Evolutionary conservation across 2,113 vertebrate species (phyloP), one percentile per base, ranked within the genome.

Genomic region (Fukomys damarensis): DNA sequence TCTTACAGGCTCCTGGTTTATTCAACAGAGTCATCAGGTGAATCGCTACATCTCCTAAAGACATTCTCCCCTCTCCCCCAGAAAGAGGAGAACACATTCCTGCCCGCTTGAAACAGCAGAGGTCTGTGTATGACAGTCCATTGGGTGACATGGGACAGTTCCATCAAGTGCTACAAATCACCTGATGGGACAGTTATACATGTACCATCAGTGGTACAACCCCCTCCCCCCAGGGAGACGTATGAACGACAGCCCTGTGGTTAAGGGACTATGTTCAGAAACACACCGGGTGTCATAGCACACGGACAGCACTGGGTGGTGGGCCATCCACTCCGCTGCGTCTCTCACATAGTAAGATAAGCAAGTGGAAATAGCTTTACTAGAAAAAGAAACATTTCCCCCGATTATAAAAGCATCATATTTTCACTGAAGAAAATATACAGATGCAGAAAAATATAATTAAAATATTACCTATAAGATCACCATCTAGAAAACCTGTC

Each of bases 341-440:
- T 65, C 56, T 79, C 24, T 90, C n/a, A 72, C 46, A 28, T 3
- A 30, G 46, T 61, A 41, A 46, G 17, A 83, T 4, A 80, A 79
- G n/a, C 4, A 43, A 22, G 30, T 30, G 11, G 26, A 89, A 94
- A 94, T 6, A 93, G 17, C 26, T 86, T 80, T 22, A 63, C 59
- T 22, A 83, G 28, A n/a, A 65, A 87, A 89, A 85, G 17, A 81
- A 92, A 56, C n/a, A 81, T 12, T 54, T 66, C 92, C 56, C 59
- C 22, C 65, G 26, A 91, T 82, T 86, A 80, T 35, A 43, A 89
- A 86, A 87, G 49, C 49, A 92, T 89, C 10, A 77, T 30, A 89
- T 24, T n/a, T 32, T 86, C 32, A 17, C 58, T 83, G 41, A 96
- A 94, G 22, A 97, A 94, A 94, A 86, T 28, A 88, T 54, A 3